Evolutionary conservation across 2,888 invertebrate species (phyloP).

Genomic region (Lissocephala sabroskyi): DNA sequence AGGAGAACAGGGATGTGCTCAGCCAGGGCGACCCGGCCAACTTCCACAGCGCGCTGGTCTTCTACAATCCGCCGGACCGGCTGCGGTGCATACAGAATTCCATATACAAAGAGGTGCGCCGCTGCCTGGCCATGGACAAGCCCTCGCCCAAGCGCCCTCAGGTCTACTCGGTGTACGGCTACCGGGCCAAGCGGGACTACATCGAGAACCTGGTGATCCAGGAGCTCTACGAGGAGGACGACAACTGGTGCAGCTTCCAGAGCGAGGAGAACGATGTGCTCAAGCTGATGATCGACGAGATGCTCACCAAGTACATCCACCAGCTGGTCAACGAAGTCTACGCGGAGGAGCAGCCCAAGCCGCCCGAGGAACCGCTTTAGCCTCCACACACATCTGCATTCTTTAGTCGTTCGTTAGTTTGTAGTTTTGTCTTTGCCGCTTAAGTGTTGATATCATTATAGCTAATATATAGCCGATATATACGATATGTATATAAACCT

Average conservation of each 20-base stretch:
- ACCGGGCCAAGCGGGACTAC: conserved; percentile 78
- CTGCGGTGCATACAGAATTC: conserved; percentile 73
- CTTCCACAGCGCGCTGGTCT: conserved; percentile 68
- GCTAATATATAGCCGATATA: too few species aligned
- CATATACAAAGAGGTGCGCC: conserved; percentile 74
- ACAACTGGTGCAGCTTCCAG: conserved; percentile 83
- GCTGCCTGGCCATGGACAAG: conserved; percentile 75
- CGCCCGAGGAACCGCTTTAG: too few species aligned
- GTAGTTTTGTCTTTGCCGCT: too few species aligned
- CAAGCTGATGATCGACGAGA: conserved; percentile 75
- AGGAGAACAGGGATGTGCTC: conserved; percentile 61
- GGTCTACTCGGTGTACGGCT: conserved; percentile 72
- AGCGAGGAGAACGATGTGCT: conserved; percentile 81
- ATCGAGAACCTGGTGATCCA: conserved; percentile 82
- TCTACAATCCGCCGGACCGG: conserved; percentile 73
- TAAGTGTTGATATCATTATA: too few species aligned
- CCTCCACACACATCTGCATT: too few species aligned
- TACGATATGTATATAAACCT: too few species aligned
- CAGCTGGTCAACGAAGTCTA: conserved; percentile 62
- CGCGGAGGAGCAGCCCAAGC: too few species aligned
- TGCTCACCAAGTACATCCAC: conserved; percentile 74
- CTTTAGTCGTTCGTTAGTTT: too few species aligned
- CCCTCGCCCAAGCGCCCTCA: conserved; percentile 64
- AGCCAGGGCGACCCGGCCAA: conserved; percentile 56
- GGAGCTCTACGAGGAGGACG: conserved; percentile 81